Conservation (phyloP, 23 tunicate species). For the Aplidium turbinatum region DNA sequence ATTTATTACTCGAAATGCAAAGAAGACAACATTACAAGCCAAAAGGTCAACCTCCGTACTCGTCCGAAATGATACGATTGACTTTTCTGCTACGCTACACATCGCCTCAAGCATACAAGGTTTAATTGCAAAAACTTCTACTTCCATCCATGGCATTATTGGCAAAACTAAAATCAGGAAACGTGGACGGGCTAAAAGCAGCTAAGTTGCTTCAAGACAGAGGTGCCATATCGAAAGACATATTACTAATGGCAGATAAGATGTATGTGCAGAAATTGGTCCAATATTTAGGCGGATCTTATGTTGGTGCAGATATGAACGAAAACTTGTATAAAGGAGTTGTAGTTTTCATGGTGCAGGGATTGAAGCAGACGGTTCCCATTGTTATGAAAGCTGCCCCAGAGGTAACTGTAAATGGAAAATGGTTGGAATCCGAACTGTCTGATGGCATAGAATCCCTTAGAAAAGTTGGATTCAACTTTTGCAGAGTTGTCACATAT, state of each 20-base stretch:
- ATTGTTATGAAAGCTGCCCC: conserved; percentile 17
- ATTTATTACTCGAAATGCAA: no score
- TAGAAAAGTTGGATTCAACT: conserved; percentile 11
- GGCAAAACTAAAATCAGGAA: conserved; percentile 12
- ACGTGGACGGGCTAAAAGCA: conserved; percentile 26
- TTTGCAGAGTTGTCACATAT: conserved; percentile 11
- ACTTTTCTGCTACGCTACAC: conserved; percentile 27
- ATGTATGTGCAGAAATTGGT: conserved; percentile 27
- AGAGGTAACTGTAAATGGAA: conserved; percentile 12
- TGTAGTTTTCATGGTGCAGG: conserved; percentile 30
- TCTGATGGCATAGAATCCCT: conserved; percentile 3
- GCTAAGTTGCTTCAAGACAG: conserved; percentile 11
- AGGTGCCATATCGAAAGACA: conserved; percentile 1
- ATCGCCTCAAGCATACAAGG: conserved; percentile 16
- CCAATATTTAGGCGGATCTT: conserved; percentile 2
- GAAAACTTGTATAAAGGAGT: conserved; percentile 17
- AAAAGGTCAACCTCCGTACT: conserved; percentile 29
- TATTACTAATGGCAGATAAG: conserved; percentile 20
- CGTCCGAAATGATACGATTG: conserved; percentile 14
- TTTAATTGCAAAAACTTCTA: conserved; percentile 14
- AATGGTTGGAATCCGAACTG: conserved; percentile 26
- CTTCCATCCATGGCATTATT: conserved; percentile 23
- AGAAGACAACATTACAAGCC: neutral
- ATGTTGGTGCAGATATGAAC: conserved; percentile 16
- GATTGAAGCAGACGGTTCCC: conserved; percentile 15